Evolutionary conservation across 2,113 vertebrate species (phyloP).

Genomic region (Opisthocomus hoazin): DNA sequence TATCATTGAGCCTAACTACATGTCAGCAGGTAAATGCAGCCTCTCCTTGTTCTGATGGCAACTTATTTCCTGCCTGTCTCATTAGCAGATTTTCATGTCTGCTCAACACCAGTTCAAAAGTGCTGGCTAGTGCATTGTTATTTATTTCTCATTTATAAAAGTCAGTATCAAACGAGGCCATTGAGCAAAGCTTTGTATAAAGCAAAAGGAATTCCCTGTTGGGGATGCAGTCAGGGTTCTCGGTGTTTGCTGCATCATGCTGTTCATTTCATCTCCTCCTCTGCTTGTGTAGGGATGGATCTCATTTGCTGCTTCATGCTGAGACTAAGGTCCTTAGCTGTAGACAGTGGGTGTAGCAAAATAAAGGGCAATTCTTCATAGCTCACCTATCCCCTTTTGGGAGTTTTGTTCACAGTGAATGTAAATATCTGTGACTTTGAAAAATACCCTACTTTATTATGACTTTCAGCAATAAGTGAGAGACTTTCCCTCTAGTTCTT

Average conservation of each 20-base stretch:
- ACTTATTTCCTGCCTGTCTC: background rate
- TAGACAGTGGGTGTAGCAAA: background rate
- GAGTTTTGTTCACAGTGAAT: background rate
- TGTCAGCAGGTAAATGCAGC: constrained; percentile 83
- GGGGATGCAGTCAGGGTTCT: background rate
- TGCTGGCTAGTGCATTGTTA: background rate
- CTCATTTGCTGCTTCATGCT: background rate
- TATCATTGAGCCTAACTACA: constrained; percentile 90
- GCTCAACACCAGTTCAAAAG: background rate
- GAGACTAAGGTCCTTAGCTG: background rate
- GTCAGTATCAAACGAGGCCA: background rate
- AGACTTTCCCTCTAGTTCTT: background rate
- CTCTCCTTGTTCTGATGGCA: background rate
- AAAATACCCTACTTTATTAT: background rate
- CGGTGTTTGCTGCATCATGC: background rate
- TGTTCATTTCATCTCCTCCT: background rate
- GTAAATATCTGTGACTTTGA: background rate
- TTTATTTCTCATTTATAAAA: background rate
- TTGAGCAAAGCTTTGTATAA: background rate
- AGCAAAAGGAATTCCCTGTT: background rate
- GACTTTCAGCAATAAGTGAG: background rate
- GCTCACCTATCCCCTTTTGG: background rate
- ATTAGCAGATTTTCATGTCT: background rate
- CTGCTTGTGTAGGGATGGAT: background rate
- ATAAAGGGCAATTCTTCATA: background rate